Conservation (phyloP, 2,113 vertebrate genomes). For the Ornithorhynchus anatinus region DNA sequence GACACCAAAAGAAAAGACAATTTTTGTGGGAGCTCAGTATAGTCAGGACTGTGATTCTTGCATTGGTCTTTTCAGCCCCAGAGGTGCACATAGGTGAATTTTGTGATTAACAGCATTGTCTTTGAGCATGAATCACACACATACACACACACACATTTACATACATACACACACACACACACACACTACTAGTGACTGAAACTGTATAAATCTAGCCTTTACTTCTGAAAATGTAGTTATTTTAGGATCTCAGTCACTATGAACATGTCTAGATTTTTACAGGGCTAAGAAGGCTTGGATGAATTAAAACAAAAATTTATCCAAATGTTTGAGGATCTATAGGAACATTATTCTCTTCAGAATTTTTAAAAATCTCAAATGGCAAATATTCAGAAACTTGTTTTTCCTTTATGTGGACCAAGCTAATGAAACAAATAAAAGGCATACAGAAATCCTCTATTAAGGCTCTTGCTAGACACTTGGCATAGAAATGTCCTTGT, state of each 20-base stretch:
- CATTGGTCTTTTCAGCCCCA: too few relatives aligned
- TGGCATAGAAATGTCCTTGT: conserved; percentile 56
- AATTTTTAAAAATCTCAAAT: conserved; percentile 44
- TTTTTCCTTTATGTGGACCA: conserved; percentile 38
- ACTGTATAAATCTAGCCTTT: conserved; percentile 56
- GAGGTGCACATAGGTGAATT: too few relatives aligned
- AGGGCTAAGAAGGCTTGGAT: conserved; percentile 14
- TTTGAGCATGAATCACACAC: too few relatives aligned
- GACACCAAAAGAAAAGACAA: too few relatives aligned
- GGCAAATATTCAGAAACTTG: conserved; percentile 27
- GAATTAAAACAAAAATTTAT: conserved; percentile 54
- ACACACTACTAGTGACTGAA: not conserved
- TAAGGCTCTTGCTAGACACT: conserved; percentile 48
- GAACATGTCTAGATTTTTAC: conserved; percentile 40
- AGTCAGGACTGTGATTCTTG: too few relatives aligned
- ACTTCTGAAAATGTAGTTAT: conserved; percentile 37
- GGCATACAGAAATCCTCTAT: conserved; percentile 45
- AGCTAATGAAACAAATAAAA: conserved; percentile 66
- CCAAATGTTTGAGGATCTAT: conserved; percentile 9
- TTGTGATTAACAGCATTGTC: too few relatives aligned
- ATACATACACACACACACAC: conserved; percentile 15
- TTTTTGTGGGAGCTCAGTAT: too few relatives aligned
- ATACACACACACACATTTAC: too few relatives aligned
- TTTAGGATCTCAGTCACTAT: conserved; percentile 32
- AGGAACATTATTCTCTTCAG: conserved; percentile 40